A percentile compares a stretch with the other conserved stretches of the same genome.
Conservation (phyloP, 2,797 vertebrate genomes). For the Coregonus ussuriensis region DNA sequence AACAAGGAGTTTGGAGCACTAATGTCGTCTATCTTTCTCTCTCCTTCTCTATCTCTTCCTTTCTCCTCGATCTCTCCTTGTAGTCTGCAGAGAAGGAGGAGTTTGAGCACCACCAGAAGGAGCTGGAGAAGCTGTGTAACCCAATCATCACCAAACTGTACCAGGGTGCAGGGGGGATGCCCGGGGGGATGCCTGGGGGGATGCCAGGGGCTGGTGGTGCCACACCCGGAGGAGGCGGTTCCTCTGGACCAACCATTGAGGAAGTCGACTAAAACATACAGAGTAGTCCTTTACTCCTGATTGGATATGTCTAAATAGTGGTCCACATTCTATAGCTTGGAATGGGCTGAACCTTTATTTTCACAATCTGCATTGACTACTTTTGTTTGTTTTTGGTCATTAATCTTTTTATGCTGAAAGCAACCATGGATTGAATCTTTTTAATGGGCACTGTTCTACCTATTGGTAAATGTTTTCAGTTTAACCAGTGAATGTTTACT, state of each 20-base stretch:
- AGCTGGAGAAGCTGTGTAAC: slow-evolving; percentile 79
- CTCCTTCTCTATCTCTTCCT: not conserved
- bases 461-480: slow-evolving; percentile 18
- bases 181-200: slow-evolving; percentile 58
- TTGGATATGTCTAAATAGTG: not conserved
- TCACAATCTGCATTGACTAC: not conserved
- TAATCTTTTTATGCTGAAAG: slow-evolving; percentile 21
- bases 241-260: slow-evolving; percentile 78
- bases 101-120: slow-evolving; percentile 81
- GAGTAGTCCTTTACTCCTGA: slow-evolving; percentile 12
- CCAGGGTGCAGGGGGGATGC: slow-evolving; percentile 70
- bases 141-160: slow-evolving; percentile 79
- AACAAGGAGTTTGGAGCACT: too few species aligned
- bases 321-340: slow-evolving; percentile 5
- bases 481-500: slow-evolving; percentile 25
- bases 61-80: not conserved
- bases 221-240: slow-evolving; percentile 60
- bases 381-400: not conserved
- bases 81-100: slow-evolving; percentile 80
- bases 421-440: slow-evolving; percentile 14
- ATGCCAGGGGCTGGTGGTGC: slow-evolving; percentile 66
- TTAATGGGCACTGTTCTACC: slow-evolving; percentile 17
- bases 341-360: slow-evolving; percentile 1
- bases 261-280: slow-evolving; percentile 74
- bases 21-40: not conserved